Evolutionary conservation across 2,113 vertebrate species (phyloP).

Genomic region (Oryctolagus cuniculus): DNA sequence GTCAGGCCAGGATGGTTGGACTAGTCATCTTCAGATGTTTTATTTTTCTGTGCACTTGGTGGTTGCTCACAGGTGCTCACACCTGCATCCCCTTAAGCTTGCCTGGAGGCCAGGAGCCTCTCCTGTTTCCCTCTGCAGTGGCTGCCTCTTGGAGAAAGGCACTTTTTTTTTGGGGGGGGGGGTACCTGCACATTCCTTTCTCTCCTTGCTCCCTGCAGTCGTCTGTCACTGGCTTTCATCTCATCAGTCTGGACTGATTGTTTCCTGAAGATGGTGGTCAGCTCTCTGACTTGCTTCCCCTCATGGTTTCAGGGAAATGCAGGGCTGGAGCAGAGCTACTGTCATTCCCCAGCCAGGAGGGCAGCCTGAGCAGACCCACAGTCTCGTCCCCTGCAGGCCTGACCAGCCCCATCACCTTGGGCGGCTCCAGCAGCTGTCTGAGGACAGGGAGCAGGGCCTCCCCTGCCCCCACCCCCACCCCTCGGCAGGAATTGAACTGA

Average conservation of each 20-base stretch:
- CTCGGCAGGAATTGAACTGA: neutral
- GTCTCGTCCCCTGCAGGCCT: neutral
- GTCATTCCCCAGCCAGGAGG: rapidly evolving
- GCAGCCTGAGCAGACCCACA: neutral
- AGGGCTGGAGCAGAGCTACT: neutral
- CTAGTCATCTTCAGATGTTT: neutral
- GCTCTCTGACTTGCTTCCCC: no score
- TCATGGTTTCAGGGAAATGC: neutral
- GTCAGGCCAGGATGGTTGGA: neutral
- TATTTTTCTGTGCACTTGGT: neutral
- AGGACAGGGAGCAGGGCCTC: neutral
- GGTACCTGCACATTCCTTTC: neutral
- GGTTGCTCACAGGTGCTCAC: neutral
- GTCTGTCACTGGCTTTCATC: neutral
- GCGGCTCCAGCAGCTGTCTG: neutral
- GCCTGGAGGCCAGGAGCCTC: neutral
- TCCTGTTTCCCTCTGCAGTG: neutral
- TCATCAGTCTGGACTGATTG: neutral
- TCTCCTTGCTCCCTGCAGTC: neutral
- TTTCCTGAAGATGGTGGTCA: neutral
- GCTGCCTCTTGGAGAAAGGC: neutral
- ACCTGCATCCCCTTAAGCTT: neutral
- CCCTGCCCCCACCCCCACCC: neutral
- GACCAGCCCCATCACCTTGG: neutral
- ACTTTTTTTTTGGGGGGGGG: neutral